Conservation (phyloP, 2,888 invertebrate species). For the Andrena bucephala region DNA sequence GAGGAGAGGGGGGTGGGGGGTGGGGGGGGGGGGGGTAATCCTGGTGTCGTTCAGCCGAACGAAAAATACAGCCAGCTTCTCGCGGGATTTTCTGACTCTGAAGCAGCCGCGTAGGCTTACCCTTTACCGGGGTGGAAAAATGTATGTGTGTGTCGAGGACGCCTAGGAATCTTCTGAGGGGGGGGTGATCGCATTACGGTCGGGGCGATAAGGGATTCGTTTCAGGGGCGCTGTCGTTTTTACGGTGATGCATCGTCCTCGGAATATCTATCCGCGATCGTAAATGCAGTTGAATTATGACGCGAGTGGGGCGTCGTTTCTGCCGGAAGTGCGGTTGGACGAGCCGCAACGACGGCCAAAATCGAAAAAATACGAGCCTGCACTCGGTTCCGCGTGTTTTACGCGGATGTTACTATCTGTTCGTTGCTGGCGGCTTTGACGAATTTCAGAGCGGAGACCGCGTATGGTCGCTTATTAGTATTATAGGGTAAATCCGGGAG, state of each 20-base stretch:
- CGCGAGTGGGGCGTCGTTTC: constrained; percentile 32
- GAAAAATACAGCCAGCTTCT: constrained; percentile 6
- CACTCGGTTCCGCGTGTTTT: neutral
- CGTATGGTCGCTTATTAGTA: neutral
- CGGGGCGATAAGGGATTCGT: constrained; percentile 54
- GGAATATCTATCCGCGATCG: constrained; percentile 41
- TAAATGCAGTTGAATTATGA: constrained; percentile 59
- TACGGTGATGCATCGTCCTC: constrained; percentile 51
- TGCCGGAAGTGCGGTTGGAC: constrained; percentile 45
- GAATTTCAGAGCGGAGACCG: no score
- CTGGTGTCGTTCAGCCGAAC: constrained; percentile 3
- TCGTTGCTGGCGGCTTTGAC: neutral
- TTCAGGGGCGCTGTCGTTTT: constrained; percentile 52
- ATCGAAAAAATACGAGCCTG: constrained; percentile 51
- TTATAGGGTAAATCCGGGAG: no score
- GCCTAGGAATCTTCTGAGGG: constrained; percentile 44
- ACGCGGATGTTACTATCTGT: neutral
- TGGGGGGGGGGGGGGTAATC: neutral
- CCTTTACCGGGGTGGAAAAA: constrained; percentile 29
- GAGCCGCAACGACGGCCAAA: constrained; percentile 29
- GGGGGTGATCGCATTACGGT: constrained; percentile 43
- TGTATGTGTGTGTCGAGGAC: constrained; percentile 24
- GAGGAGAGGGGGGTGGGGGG: neutral
- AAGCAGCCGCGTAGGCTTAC: constrained; percentile 20
- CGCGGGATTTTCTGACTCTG: neutral